Conservation (phyloP, 2,888 invertebrate species). For the Azorinus chamasolen region DNA sequence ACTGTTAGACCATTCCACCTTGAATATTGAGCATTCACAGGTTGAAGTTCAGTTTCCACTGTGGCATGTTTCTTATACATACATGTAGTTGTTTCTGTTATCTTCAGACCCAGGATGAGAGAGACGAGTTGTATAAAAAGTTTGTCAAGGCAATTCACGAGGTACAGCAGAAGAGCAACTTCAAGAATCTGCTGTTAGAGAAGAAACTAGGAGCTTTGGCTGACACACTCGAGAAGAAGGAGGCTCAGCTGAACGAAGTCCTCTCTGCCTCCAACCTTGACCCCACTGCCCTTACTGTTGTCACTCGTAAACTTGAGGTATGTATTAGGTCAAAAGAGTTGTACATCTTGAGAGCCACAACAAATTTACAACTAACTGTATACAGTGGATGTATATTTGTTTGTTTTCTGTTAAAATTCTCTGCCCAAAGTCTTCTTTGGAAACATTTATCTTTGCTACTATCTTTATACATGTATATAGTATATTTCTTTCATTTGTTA, state of each 20-base stretch:
- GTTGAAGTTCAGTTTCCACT: too few relatives aligned
- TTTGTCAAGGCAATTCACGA: constrained; percentile 95
- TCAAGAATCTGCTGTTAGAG: constrained; percentile 94
- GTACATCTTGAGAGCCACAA: too few relatives aligned
- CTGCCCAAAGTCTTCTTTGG: too few relatives aligned
- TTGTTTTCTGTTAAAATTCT: too few relatives aligned
- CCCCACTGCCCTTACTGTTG: constrained; percentile 87
- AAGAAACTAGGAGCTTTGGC: constrained; percentile 90
- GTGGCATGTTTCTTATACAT: too few relatives aligned
- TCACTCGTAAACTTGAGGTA: constrained; percentile 89
- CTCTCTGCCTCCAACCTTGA: constrained; percentile 89
- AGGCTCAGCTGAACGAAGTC: constrained; percentile 91
- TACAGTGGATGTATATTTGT: too few relatives aligned
- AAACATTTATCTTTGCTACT: too few relatives aligned
- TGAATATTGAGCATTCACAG: too few relatives aligned
- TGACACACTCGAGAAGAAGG: constrained; percentile 90
- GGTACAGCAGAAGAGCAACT: constrained; percentile 94
- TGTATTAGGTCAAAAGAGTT: constrained; percentile 7
- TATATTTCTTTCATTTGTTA: too few relatives aligned
- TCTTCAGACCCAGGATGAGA: constrained; percentile 89
- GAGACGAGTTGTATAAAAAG: constrained; percentile 92
- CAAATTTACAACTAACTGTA: neutral
- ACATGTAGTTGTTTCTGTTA: neutral
- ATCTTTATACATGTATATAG: too few relatives aligned
- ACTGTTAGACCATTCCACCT: too few relatives aligned